phyloP scores from a whole-genome alignment of 2,888 invertebrate species.

The Diarsia brunnea region DNA sequence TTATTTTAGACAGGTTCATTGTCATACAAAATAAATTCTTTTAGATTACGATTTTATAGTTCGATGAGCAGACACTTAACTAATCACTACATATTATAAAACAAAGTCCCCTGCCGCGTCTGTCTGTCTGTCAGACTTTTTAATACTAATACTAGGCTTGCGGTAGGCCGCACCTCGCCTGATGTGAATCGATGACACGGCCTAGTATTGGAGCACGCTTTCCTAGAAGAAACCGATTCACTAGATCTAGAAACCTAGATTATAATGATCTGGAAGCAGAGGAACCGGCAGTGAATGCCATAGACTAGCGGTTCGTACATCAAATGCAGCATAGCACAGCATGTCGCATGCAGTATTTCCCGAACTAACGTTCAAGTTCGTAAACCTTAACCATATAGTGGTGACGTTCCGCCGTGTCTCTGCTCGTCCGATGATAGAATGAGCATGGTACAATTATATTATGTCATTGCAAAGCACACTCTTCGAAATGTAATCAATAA shows the following conservation, averaged over 20 bases:
- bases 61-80: background rate
- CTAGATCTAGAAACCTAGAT: background rate
- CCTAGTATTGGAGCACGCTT: no score
- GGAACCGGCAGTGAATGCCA: background rate
- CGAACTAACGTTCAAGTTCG: background rate
- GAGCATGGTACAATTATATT: background rate
- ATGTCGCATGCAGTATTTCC: no score
- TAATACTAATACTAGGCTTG: no score
- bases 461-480: background rate
- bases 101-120: no score
- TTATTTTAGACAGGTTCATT: background rate
- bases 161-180: background rate
- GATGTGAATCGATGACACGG: background rate
- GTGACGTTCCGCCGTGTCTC: background rate
- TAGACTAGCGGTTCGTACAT: no score
- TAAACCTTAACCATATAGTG: background rate
- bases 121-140: no score
- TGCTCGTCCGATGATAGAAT: background rate
- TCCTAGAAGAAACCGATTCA: background rate
- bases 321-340: background rate
- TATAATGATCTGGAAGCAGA: background rate
- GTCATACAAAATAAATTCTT: background rate
- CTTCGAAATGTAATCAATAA: background rate
- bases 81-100: no score
- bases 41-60: conserved; percentile 7